Percentiles rank a stretch among this genome's conserved stretches.
Conservation (phyloP, 2,113 vertebrate genomes). For the Notarius lentiginosus region DNA sequence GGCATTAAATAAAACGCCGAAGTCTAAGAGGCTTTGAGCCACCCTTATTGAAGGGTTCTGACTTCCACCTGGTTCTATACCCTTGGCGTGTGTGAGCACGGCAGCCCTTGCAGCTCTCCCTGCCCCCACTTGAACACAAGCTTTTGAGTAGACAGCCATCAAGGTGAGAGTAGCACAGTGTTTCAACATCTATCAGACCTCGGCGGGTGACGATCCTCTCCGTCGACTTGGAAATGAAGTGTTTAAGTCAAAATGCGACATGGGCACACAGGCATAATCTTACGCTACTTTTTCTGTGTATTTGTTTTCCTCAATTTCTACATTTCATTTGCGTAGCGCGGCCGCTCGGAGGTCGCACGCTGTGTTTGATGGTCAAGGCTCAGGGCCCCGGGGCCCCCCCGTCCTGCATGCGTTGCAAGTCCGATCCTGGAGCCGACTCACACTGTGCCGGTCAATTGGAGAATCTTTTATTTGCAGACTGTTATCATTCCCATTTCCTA, state of each 20-base stretch:
- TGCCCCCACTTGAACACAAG: slow-evolving; percentile 20
- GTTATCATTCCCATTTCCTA: slow-evolving; percentile 73
- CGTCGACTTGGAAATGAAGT: slow-evolving; percentile 64
- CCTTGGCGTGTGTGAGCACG: background rate
- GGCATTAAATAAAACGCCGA: slow-evolving; percentile 52
- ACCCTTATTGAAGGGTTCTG: slow-evolving; percentile 71
- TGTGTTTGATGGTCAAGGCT: slow-evolving; percentile 61
- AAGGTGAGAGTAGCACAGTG: slow-evolving; percentile 35
- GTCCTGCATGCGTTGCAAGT: slow-evolving; percentile 49
- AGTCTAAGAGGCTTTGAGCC: slow-evolving; percentile 73
- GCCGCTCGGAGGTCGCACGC: slow-evolving; percentile 56
- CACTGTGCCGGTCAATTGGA: slow-evolving; percentile 75
- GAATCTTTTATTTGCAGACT: slow-evolving; percentile 73
- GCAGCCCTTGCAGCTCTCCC: background rate
- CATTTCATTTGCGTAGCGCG: slow-evolving; percentile 63
- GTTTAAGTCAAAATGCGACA: slow-evolving; percentile 57
- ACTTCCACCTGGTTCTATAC: slow-evolving; percentile 72
- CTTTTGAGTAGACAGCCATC: slow-evolving; percentile 35
- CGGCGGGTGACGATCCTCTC: slow-evolving; percentile 35
- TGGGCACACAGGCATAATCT: slow-evolving; percentile 58
- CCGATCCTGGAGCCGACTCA: slow-evolving; percentile 62
- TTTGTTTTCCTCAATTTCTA: slow-evolving; percentile 60
- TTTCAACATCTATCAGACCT: slow-evolving; percentile 45
- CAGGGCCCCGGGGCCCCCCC: slow-evolving; percentile 44
- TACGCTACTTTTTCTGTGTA: slow-evolving; percentile 54